phyloP scores from a whole-genome alignment of 2,888 invertebrate genomes.

The Diachrysia chrysitis region DNA sequence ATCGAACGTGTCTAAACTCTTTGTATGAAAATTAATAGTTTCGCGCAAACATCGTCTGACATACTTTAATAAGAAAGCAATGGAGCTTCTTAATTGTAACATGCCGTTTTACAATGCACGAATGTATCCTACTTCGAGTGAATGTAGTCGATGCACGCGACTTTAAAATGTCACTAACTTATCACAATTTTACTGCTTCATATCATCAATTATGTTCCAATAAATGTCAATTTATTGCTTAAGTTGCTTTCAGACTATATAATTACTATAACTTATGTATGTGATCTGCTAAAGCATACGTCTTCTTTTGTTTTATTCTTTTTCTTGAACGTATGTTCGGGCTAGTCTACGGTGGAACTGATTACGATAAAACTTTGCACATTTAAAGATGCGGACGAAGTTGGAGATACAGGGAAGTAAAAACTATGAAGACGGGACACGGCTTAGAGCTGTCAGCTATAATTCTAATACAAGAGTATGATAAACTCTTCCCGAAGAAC shows the following conservation, averaged over 20 bases:
- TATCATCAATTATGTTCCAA: slow-evolving; percentile 14
- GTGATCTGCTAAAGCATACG: too few species aligned
- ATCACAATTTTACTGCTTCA: slow-evolving; percentile 14
- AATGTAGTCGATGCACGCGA: slow-evolving; percentile 32
- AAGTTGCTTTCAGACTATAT: slow-evolving; percentile 1
- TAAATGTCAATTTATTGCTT: slow-evolving; percentile 11
- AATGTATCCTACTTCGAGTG: background rate
- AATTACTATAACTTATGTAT: too few species aligned
- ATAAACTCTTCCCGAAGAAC: background rate
- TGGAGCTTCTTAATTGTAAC: slow-evolving; percentile 27
- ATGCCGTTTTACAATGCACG: slow-evolving; percentile 13
- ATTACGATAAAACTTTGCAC: too few species aligned
- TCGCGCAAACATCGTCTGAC: background rate
- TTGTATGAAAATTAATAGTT: background rate
- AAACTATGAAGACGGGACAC: background rate
- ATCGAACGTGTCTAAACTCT: background rate
- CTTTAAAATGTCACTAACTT: slow-evolving; percentile 21
- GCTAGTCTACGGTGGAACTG: too few species aligned
- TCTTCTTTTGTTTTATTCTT: too few species aligned
- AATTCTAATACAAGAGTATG: slow-evolving; percentile 4
- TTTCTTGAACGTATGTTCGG: too few species aligned
- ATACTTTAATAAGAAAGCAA: slow-evolving; percentile 16
- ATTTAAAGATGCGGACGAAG: background rate
- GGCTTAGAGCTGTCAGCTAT: background rate
- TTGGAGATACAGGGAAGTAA: background rate